Base-by-base conservation (phyloP, 2,113 vertebrate genomes). In the Cranoglanis bouderius region DNA sequence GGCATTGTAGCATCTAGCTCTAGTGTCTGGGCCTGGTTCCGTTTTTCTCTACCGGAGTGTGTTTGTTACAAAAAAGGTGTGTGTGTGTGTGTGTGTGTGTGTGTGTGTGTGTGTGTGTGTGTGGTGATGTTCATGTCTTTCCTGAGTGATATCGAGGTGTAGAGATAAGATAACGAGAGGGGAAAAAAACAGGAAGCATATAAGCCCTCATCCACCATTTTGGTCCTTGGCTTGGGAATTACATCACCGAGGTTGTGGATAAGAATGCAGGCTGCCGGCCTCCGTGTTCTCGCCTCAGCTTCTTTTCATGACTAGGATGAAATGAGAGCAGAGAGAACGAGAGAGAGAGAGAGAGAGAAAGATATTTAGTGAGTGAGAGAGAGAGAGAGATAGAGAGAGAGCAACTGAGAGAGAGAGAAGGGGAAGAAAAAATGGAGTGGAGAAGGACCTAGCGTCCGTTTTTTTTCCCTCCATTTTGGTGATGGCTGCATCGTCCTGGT, bases 191-290 rank as follows among this genome's bases (percentile, higher is more conserved):
- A 82, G 43, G 32, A 82, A 55, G 67, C 75, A 61, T 51, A 78
- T 78, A 70, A 89, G 51, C 70, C 84, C 38, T 63, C 82, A 88
- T 88, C 90, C 91, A 78, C 90, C 90, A 92, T 92, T 91, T 91
- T 92, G 90, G 85, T 88, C 88, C 77, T 75, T 51, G 61, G 70
- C 26, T 78, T 82, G 53, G 70, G 43, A 88, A 86, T 89, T 85
- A 84, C 84, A 85, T 89, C 87, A 87, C 82, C 35, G 83, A 53
- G 67, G 81, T 84, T 87, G 75, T 46, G 86, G 75, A 90, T 51
- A 75, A 38, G 70, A 57, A 75, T 85, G 84, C 82, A 82, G 14
- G 87, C 89, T 38, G 74, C 84, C 49, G 35, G 74, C 77, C 85
- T 81, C 40, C 35, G 70, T 59, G 46, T 84, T 26, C 75, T 78